Base-by-base conservation (phyloP, 2,113 vertebrate species). In the Orycteropus afer region DNA sequence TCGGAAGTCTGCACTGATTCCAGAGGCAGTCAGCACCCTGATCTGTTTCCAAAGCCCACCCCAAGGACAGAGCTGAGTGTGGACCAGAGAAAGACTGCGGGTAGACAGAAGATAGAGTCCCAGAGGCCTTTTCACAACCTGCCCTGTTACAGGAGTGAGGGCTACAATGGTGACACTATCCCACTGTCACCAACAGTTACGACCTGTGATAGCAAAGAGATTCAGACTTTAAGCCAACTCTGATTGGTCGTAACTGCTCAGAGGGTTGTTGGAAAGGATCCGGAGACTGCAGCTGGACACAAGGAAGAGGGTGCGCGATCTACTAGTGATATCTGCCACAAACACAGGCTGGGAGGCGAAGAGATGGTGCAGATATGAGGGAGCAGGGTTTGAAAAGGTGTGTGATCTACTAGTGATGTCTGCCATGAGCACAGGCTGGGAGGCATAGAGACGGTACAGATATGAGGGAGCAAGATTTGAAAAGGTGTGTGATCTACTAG, bases 241-340 rank as follows among this genome's bases (percentile, higher is more conserved):
- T n/a, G 78, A 18, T 3, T 45, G 27, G 63, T 22, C 0, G 27
- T 2, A 5, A n/a, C 74, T 5, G 34, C 12, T 27, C 25, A 29
- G n/a, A 2, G 32, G 0, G 15, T 6, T 7, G 14, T 11, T 29
- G 37, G 57, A 23, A 77, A 11, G 8, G 61, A 9, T 1, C 14
- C 59, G 7, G 5, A 11, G 9, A 27, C 49, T 34, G 22, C 22
- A 0, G 2, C 49, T 25, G 17, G n/a, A 42, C 1, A 2, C 23
- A 20, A 65, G 49, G 42, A 42, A 34, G 40, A 12, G 20, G 40
- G 32, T 0, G 3, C 8, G 32, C 27, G 25, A 13, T n/a, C 9
- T 3, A 1, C 34, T 3, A 22, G 61, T 29, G 22, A 83, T 5
- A 57, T 59, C 83, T 79, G 37, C 61, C 57, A 25, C 5, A 71